Evolutionary conservation across 23 tunicate genomes (phyloP), one percentile per base, ranked within the genome.

Genomic region (Ascidia mentula): DNA sequence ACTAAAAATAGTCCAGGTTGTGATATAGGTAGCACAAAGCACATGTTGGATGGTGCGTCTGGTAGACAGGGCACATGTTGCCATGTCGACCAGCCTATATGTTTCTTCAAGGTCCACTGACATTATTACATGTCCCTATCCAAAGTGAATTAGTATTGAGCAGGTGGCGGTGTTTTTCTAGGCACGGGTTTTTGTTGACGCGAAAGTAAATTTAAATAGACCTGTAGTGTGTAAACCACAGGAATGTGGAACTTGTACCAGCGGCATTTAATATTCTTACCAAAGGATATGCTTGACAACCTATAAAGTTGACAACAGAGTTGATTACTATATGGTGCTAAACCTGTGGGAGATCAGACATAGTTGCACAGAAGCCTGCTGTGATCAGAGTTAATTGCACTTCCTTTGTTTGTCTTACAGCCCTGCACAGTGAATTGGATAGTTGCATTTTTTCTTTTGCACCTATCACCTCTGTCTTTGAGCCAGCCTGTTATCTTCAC

Each of bases 321-420:
- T n/a, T n/a, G n/a, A n/a, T n/a, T n/a, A n/a, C n/a, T n/a, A n/a
- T n/a, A n/a, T n/a, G n/a, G n/a, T n/a, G n/a, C n/a, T n/a, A n/a
- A n/a, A 28, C 65, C 65, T 53, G 13, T 53, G 22, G 13, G 65
- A 9, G 13, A 28, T 9, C 13, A 20, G 13, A 53, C 28, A 5
- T 28, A 20, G 28, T 28, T 53, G 65, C 65, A 20, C 28, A 53
- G 65, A 53, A 53, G 65, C 24, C 24, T 53, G 65, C 24, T 3
- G 65, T 53, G 65, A 53, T 53, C 65, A 53, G 24, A 53, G 65
- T 20, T 53, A 53, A 53, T 53, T 53, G 24, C 65, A 53, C 65
- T 53, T 53, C 65, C 65, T 53, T 53, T 53, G 65, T 53, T 53
- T 53, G 65, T n/a, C n/a, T n/a, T n/a, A n/a, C n/a, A n/a, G n/a